Evolutionary conservation across 2,113 vertebrate genomes (phyloP).

Genomic region (Oncorhynchus gorbuscha): DNA sequence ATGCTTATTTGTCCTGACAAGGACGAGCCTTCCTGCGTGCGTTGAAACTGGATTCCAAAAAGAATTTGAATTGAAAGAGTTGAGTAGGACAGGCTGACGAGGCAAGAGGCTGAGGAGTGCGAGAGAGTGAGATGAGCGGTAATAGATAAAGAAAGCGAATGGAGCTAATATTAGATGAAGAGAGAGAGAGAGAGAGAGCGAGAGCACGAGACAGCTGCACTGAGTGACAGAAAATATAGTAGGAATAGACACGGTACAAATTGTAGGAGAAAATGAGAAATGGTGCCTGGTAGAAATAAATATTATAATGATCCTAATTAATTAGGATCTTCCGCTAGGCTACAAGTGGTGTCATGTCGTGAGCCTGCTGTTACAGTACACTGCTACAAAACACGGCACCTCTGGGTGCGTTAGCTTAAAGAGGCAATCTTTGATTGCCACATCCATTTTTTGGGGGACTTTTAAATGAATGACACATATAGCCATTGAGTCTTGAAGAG

Average conservation of each 20-base stretch:
- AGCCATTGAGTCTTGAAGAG: too few relatives aligned
- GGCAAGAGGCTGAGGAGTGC: neutral
- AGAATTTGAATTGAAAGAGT: constrained; percentile 40
- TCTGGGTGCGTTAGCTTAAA: too few relatives aligned
- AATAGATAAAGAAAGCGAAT: neutral
- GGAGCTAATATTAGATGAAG: neutral
- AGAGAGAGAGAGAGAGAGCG: neutral
- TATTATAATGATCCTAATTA: constrained; percentile 40
- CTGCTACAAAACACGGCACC: too few relatives aligned
- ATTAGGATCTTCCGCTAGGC: constrained; percentile 44
- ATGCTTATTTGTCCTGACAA: constrained; percentile 41
- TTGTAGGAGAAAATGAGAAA: constrained; percentile 26
- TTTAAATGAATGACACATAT: too few relatives aligned
- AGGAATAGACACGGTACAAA: constrained; percentile 20
- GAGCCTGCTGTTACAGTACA: too few relatives aligned
- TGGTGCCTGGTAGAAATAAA: constrained; percentile 41
- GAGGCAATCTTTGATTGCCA: too few relatives aligned
- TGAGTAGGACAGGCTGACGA: neutral
- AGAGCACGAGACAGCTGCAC: neutral
- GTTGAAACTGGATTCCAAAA: constrained; percentile 45
- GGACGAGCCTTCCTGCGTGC: constrained; percentile 36
- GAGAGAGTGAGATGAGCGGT: constrained; percentile 1
- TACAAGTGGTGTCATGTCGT: constrained; percentile 36
- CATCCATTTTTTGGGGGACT: too few relatives aligned
- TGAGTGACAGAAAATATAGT: constrained; percentile 29